Evolutionary conservation across 2,888 invertebrate genomes (phyloP).

Genomic region (Leucoma salicis): DNA sequence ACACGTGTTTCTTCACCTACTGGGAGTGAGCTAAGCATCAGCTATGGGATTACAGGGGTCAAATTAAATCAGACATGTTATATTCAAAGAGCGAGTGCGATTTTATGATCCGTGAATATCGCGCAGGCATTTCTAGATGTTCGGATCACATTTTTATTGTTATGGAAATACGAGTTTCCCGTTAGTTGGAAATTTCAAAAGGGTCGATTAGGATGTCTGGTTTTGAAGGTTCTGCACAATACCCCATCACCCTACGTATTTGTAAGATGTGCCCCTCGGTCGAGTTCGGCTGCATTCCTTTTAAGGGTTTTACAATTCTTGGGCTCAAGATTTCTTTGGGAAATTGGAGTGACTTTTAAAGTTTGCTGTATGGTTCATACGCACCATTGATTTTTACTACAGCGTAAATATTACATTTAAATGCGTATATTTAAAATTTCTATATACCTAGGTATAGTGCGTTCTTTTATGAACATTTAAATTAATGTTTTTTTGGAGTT

Average conservation of each 20-base stretch:
- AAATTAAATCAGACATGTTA: slow-evolving; percentile 63
- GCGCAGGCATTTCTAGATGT: slow-evolving; percentile 80
- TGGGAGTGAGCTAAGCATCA: slow-evolving; percentile 42
- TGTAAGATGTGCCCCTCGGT: slow-evolving; percentile 63
- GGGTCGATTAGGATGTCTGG: slow-evolving; percentile 81
- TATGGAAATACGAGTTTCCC: slow-evolving; percentile 81
- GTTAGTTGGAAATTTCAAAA: slow-evolving; percentile 80
- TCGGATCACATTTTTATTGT: slow-evolving; percentile 82
- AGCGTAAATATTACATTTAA: slow-evolving; percentile 30
- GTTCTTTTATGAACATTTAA: slow-evolving; percentile 9
- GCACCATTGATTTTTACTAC: slow-evolving; percentile 57
- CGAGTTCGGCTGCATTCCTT: slow-evolving; percentile 56
- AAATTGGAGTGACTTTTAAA: slow-evolving; percentile 58
- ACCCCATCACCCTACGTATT: slow-evolving; percentile 64
- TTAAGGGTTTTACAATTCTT: slow-evolving; percentile 59
- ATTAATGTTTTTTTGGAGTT: slow-evolving; percentile 20
- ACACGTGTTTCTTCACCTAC: slow-evolving; percentile 49
- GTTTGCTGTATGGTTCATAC: slow-evolving; percentile 57
- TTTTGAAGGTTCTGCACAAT: slow-evolving; percentile 79
- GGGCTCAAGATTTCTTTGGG: slow-evolving; percentile 54
- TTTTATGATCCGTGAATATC: slow-evolving; percentile 83
- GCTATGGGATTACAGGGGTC: slow-evolving; percentile 53
- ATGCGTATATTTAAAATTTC: slow-evolving; percentile 10
- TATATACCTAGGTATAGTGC: slow-evolving; percentile 12
- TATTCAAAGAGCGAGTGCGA: slow-evolving; percentile 66